phyloP scores from a whole-genome alignment of 37 sponge, comb jelly and placozoan species.

The Bolinopsis microptera region DNA sequence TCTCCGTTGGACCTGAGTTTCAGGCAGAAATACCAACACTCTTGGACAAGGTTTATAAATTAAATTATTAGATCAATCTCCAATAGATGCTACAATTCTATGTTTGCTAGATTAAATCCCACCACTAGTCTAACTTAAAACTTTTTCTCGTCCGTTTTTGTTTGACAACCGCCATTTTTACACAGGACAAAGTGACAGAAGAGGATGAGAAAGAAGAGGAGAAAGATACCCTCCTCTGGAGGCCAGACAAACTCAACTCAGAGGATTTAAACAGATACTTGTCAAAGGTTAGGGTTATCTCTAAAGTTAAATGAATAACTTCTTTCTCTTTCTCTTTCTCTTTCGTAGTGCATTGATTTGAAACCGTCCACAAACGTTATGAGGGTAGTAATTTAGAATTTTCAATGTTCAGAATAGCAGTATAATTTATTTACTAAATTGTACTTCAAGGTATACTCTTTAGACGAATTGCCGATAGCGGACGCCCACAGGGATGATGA shows the following conservation, averaged over 20 bases:
- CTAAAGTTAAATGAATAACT: no score
- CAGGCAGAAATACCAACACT: conserved; percentile 59
- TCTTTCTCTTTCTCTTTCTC: no score
- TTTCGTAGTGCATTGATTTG: no score
- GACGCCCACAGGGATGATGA: conserved; percentile 49
- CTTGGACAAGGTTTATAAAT: conserved; percentile 27
- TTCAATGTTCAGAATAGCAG: no score
- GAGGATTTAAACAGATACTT: conserved; percentile 4
- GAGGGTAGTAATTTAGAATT: no score
- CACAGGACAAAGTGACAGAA: not conserved
- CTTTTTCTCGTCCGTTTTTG: no score
- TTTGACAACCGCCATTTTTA: no score
- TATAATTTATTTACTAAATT: not conserved
- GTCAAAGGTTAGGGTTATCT: conserved; percentile 40
- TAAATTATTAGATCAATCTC: not conserved
- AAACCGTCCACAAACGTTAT: no score
- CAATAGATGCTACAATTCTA: not conserved
- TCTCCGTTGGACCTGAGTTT: conserved; percentile 42
- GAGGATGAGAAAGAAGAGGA: not conserved
- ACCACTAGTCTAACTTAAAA: not conserved
- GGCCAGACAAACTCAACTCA: conserved; percentile 31
- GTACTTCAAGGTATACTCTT: not conserved
- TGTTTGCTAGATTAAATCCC: not conserved
- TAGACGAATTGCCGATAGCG: conserved; percentile 10
- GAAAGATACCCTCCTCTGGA: conserved; percentile 32